Conservation (phyloP, 2,888 invertebrate genomes). For the Epinotia ramella region DNA sequence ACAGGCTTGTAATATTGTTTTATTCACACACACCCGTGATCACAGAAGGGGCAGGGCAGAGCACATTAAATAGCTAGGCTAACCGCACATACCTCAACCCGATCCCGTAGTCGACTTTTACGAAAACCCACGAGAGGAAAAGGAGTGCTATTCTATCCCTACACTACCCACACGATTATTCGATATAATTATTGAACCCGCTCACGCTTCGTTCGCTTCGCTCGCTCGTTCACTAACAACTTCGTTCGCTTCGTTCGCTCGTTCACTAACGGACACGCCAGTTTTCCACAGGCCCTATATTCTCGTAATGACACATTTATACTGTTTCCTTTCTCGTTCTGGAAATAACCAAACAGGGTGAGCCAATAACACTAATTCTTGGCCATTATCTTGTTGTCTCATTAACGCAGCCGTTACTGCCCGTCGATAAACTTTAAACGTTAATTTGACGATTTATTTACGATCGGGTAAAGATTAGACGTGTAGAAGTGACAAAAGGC, state of each 20-base stretch:
- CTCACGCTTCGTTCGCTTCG: no score
- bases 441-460: constrained; percentile 79
- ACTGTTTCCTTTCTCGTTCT: constrained; percentile 6
- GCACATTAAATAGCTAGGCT: no score
- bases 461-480: constrained; percentile 40
- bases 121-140: no score
- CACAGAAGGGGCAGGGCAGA: no score
- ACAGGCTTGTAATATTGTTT: no score
- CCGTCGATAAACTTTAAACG: constrained; percentile 60
- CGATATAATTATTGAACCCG: background rate
- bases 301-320: background rate
- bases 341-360: constrained; percentile 46
- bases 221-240: no score
- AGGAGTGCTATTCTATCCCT: no score
- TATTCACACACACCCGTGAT: no score
- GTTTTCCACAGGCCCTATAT: background rate
- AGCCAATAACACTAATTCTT: constrained; percentile 58
- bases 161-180: background rate
- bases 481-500: constrained; percentile 26
- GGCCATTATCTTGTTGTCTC: constrained; percentile 72
- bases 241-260: no score
- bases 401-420: constrained; percentile 62
- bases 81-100: no score
- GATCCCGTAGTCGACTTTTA: no score
- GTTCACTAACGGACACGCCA: no score